These are phyloP conservation scores for Tamias sibiricus DNA, from an alignment of 2,113 vertebrate species.

Conservation along the genomic window DNA sequence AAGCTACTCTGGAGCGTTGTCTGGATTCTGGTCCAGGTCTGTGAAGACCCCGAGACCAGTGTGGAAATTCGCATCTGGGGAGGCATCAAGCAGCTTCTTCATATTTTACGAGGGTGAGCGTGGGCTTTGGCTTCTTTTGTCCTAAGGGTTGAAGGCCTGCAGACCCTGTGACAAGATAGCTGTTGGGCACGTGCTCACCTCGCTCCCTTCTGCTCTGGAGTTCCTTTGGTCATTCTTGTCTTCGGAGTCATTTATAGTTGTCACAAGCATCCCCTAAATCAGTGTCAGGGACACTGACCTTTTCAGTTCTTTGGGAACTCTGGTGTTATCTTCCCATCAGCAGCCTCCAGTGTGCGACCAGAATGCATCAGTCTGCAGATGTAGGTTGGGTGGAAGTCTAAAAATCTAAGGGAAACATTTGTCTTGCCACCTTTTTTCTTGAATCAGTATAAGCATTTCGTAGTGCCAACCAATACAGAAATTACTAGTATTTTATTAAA, in stretches of 20 bases:
- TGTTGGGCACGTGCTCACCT: neutral
- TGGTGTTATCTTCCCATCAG: neutral
- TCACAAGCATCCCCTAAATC: neutral
- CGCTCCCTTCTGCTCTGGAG: neutral
- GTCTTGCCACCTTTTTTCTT: neutral
- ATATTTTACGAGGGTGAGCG: slow-evolving; percentile 90
- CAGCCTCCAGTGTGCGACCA: neutral
- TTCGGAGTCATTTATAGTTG: neutral
- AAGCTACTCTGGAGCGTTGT: slow-evolving; percentile 92
- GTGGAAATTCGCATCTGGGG: slow-evolving; percentile 93
- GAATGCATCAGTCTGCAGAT: neutral
- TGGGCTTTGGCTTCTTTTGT: neutral
- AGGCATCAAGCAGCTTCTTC: slow-evolving; percentile 94
- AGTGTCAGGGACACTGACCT: neutral
- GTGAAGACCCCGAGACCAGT: slow-evolving; percentile 91
- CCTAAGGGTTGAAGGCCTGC: neutral
- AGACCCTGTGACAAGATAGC: accelerated
- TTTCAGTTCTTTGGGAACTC: neutral
- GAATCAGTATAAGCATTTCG: neutral
- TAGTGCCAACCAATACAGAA: neutral
- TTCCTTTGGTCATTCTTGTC: neutral
- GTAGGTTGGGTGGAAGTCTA: neutral
- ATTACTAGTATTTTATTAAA: neutral
- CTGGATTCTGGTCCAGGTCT: slow-evolving; percentile 95
- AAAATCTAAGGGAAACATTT: neutral